Evolutionary conservation across 1,140 invertebrate genomes (phyloP).

Genomic region (Microplitis mediator): DNA sequence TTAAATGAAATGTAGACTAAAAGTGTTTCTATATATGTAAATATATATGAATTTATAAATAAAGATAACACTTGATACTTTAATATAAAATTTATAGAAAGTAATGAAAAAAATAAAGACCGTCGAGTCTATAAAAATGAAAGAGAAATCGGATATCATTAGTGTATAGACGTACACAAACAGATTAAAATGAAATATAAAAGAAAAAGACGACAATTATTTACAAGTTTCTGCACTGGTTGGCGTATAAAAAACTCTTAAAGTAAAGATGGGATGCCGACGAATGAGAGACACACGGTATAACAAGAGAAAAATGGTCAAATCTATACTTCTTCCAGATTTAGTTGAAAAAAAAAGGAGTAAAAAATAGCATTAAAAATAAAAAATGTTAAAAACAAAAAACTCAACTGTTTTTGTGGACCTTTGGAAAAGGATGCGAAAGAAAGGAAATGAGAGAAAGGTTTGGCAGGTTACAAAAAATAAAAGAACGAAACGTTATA

Average conservation of each 20-base stretch:
- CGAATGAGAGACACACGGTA: not conserved
- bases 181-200: constrained; percentile 10
- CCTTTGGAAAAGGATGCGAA: no score
- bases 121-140: constrained; percentile 15
- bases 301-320: constrained; percentile 27
- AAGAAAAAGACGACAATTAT: not conserved
- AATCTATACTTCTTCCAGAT: not conserved
- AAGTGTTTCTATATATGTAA: no score
- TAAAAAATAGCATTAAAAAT: no score
- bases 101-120: not conserved
- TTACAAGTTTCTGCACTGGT: no score
- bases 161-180: constrained; percentile 18
- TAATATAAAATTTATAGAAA: no score
- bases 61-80: no score
- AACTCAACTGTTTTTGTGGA: constrained; percentile 9
- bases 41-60: no score
- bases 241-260: not conserved
- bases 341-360: not conserved
- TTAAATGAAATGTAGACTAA: no score
- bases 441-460: no score
- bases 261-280: not conserved
- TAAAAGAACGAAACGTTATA: no score
- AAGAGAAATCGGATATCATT: constrained; percentile 32
- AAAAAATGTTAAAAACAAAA: not conserved
- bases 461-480: no score